Evolutionary conservation across 1,140 invertebrate genomes (phyloP), one percentile per base, ranked within the genome.

Genomic region (Nixonia krombeini): DNA sequence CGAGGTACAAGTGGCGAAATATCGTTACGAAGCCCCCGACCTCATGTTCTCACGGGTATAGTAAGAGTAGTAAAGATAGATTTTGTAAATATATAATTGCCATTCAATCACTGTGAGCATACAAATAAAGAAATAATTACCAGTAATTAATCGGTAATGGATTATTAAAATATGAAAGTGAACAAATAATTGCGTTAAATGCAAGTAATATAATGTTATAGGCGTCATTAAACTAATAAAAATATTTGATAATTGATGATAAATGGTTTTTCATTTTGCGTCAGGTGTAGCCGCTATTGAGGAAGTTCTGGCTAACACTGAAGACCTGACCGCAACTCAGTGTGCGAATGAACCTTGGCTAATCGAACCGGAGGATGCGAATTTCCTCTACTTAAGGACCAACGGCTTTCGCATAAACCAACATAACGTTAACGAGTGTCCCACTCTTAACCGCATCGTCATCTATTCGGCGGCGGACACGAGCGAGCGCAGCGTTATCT

Each of bases 311-410:
- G 68, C 73, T 16, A 78, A 86, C 37, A 72, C 75, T 21, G 74
- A 83, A 46, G 76, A 82, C 40, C 33, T 85, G 50, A 83, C 80
- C 9, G 83, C 85, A 12, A 86, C 83, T 0, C 84, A 84, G 10
- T 92, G 91, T 74, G 86, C 90, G n/a, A 89, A 91, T 70, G 90
- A 91, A 73, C 91, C 92, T 0, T 93, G 91, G 91, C 78, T 93
- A 0, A 91, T 93, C 47, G 91, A 93, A 74, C 91, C 91, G 0
- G 90, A 91, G 63, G 89, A 91, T 61, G 89, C 89, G 31, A 89
- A 92, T 78, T 92, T 90, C 72, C 80, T 93, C 7, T 93, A 91
- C 70, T 75, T 93, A 5, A 90, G 91, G 80, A 86, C 91, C 1
- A 87, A 87, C 29, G 91, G 91, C 1, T 89, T 87, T 56, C 87